Conservation (phyloP, 2,797 vertebrate species). For the Siniperca obscura region DNA sequence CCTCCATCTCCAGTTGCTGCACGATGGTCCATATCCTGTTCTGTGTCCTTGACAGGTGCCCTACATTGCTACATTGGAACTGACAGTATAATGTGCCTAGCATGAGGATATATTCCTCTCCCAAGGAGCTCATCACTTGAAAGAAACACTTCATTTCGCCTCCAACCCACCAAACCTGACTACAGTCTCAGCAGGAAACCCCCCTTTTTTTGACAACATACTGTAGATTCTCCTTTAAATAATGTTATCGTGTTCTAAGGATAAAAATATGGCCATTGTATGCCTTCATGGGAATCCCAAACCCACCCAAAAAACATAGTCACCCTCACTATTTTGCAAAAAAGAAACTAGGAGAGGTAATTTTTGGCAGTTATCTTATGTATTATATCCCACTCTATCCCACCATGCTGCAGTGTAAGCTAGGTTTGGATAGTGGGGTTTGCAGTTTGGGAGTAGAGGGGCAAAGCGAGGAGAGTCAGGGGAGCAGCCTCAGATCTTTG, state of each 20-base stretch:
- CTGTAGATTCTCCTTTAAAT: constrained; percentile 37
- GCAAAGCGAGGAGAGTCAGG: constrained; percentile 79
- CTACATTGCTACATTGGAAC: constrained; percentile 64
- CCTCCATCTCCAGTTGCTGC: constrained; percentile 34
- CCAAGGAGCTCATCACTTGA: constrained; percentile 42
- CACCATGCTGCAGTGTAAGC: constrained; percentile 51
- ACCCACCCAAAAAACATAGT: constrained; percentile 30
- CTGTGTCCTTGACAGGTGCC: constrained; percentile 27
- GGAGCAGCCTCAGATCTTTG: constrained; percentile 88
- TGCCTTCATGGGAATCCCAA: constrained; percentile 37
- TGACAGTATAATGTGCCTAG: constrained; percentile 47
- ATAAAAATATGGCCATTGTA: constrained; percentile 45
- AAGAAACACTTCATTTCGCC: constrained; percentile 59
- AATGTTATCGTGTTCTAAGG: constrained; percentile 27
- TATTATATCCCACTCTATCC: constrained; percentile 36
- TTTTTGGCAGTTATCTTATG: constrained; percentile 35
- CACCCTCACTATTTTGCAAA: constrained; percentile 42
- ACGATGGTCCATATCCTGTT: constrained; percentile 33
- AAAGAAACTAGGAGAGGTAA: constrained; percentile 35
- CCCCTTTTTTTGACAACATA: constrained; percentile 30
- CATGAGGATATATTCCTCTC: constrained; percentile 37
- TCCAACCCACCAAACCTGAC: constrained; percentile 55
- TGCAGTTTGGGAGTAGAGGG: constrained; percentile 46
- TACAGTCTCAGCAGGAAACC: constrained; percentile 48
- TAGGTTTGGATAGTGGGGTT: constrained; percentile 45